Evolutionary conservation across 2,113 vertebrate species (phyloP).

Genomic region (Rhinichthys klamathensis): DNA sequence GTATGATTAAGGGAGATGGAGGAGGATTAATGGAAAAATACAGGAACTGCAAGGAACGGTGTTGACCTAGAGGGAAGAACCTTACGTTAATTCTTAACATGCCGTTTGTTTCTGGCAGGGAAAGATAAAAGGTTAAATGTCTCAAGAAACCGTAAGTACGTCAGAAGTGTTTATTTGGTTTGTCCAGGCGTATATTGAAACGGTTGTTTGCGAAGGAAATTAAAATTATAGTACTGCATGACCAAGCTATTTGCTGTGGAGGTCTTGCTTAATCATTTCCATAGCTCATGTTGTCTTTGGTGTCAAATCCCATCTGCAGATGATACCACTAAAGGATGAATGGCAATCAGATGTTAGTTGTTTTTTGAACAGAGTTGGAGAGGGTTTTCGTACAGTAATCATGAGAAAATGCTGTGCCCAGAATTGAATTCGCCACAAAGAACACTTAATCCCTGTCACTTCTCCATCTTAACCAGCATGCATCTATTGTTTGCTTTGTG

Average conservation of each 20-base stretch:
- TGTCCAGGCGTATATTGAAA: slow-evolving; percentile 37
- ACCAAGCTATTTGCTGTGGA: slow-evolving; percentile 29
- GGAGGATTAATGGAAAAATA: slow-evolving; percentile 53
- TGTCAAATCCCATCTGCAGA: slow-evolving; percentile 43
- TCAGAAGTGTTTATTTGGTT: slow-evolving; percentile 40
- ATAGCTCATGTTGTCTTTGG: slow-evolving; percentile 36
- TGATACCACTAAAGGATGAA: slow-evolving; percentile 24
- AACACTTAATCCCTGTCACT: slow-evolving; percentile 42
- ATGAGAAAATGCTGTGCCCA: slow-evolving; percentile 31
- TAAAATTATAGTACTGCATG: slow-evolving; percentile 26
- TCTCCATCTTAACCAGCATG: slow-evolving; percentile 34
- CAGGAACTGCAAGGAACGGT: slow-evolving; percentile 34
- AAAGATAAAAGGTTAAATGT: slow-evolving; percentile 30
- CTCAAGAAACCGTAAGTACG: slow-evolving; percentile 30
- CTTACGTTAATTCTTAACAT: slow-evolving; percentile 34
- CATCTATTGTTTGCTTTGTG: slow-evolving; percentile 20
- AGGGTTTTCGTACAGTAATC: slow-evolving; percentile 22
- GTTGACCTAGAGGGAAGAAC: slow-evolving; percentile 33
- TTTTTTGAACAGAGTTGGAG: slow-evolving; percentile 33
- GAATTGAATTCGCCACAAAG: slow-evolving; percentile 25
- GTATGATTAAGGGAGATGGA: slow-evolving; percentile 58
- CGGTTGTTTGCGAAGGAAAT: slow-evolving; percentile 39
- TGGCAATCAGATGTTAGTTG: slow-evolving; percentile 48
- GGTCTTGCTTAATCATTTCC: slow-evolving; percentile 33
- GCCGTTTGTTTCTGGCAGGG: slow-evolving; percentile 19